phyloP scores from a whole-genome alignment of 1,140 invertebrate genomes.

The Neodiprion fabricii region DNA sequence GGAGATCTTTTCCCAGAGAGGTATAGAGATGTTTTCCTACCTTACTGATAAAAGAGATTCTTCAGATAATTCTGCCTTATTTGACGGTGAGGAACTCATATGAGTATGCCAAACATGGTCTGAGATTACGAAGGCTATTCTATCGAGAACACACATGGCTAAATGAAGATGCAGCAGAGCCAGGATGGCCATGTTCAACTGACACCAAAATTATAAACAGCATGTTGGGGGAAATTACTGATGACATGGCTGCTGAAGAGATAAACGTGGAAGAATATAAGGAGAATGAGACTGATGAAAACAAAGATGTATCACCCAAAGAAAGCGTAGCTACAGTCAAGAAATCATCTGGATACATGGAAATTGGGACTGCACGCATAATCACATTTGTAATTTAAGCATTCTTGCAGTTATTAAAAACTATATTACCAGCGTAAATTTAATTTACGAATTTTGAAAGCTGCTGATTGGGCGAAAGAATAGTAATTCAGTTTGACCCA shows the following conservation, averaged over 20 bases:
- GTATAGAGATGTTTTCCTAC: slow-evolving; percentile 12
- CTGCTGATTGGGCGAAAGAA: not conserved
- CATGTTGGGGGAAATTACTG: not conserved
- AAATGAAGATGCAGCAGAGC: not conserved
- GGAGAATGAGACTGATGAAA: not conserved
- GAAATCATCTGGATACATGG: not conserved
- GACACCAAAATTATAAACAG: not conserved
- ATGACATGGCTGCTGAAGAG: not conserved
- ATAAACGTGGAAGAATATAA: not conserved
- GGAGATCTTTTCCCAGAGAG: slow-evolving; percentile 21
- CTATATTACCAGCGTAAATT: not conserved
- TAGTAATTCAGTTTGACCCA: not conserved
- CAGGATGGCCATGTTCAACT: not conserved
- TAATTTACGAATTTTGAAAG: not conserved
- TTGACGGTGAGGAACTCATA: not conserved
- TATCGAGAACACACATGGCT: not conserved
- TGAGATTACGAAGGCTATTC: not conserved
- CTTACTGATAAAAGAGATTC: not conserved
- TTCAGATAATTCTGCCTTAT: not conserved
- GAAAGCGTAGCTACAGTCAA: not conserved
- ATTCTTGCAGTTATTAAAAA: not conserved
- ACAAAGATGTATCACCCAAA: not conserved
- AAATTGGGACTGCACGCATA: not conserved
- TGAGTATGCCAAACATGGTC: not conserved
- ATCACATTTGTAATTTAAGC: not conserved